A percentile compares a stretch with the other conserved stretches of the same genome.
Conservation (phyloP, 2,797 vertebrate species). For the Picus viridis region DNA sequence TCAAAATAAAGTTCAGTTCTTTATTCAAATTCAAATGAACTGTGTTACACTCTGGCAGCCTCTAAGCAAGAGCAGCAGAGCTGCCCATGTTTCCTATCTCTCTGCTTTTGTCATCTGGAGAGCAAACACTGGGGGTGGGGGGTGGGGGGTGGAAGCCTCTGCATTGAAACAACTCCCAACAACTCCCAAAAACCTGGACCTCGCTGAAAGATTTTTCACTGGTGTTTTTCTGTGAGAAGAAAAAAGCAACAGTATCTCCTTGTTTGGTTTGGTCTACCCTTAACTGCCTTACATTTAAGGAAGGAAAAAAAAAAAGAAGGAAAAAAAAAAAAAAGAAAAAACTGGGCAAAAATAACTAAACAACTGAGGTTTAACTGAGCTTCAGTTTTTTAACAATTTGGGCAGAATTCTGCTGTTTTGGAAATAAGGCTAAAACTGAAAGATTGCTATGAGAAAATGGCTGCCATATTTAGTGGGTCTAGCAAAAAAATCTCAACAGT, state of each 20-base stretch:
- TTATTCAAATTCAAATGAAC: no score
- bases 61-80: background rate
- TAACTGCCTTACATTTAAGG: background rate
- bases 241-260: background rate
- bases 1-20: no score
- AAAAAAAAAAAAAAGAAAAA: accelerated
- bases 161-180: background rate
- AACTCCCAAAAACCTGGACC: background rate
- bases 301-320: no score
- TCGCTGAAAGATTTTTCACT: background rate
- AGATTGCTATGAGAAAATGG: background rate
- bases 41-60: no score
- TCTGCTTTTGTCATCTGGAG: slow-evolving; percentile 9
- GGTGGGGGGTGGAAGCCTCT: background rate
- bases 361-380: background rate
- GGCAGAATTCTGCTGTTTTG: background rate
- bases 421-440: background rate
- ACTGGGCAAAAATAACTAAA: background rate
- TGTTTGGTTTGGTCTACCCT: background rate
- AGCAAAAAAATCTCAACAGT: background rate
- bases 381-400: background rate
- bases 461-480: background rate
- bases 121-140: background rate
- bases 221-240: background rate
- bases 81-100: background rate